Conservation (phyloP, 2,888 invertebrate species). For the Ophion slaviceki region DNA sequence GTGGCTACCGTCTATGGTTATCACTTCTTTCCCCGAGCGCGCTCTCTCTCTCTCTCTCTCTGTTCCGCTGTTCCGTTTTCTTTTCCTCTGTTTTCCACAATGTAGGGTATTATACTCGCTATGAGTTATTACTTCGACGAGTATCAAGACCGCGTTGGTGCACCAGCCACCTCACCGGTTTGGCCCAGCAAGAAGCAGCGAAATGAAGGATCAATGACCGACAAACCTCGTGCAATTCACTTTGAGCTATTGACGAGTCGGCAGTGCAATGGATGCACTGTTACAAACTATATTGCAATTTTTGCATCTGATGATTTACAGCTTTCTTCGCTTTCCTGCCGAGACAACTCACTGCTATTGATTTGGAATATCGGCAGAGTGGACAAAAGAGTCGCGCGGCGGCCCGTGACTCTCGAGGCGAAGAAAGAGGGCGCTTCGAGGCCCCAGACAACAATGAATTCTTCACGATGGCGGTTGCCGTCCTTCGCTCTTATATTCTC, state of each 20-base stretch:
- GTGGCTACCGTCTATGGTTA: conserved; percentile 59
- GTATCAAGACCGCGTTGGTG: conserved; percentile 57
- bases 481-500: conserved; percentile 66
- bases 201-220: conserved; percentile 22
- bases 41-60: conserved; percentile 2
- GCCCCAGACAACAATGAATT: conserved; percentile 75
- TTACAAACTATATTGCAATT: not conserved
- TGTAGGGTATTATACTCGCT: conserved; percentile 53
- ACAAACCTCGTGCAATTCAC: not conserved
- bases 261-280: not conserved
- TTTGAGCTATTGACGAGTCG: not conserved
- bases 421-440: conserved; percentile 55
- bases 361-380: conserved; percentile 47
- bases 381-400: conserved; percentile 69
- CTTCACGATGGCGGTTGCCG: conserved; percentile 70
- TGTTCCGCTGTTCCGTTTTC: conserved; percentile 31
- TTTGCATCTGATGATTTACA: not conserved
- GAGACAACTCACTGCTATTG: conserved; percentile 10
- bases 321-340: not conserved
- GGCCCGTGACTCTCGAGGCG: conserved; percentile 70
- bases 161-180: conserved; percentile 48
- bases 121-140: conserved; percentile 63
- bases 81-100: conserved; percentile 41
- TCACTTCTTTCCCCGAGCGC: conserved; percentile 37
- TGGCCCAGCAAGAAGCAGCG: conserved; percentile 1